These are phyloP conservation scores for Montipora foliosa DNA, from an alignment of 64 coral and sea anemone genomes.

Conservation along the genomic window DNA sequence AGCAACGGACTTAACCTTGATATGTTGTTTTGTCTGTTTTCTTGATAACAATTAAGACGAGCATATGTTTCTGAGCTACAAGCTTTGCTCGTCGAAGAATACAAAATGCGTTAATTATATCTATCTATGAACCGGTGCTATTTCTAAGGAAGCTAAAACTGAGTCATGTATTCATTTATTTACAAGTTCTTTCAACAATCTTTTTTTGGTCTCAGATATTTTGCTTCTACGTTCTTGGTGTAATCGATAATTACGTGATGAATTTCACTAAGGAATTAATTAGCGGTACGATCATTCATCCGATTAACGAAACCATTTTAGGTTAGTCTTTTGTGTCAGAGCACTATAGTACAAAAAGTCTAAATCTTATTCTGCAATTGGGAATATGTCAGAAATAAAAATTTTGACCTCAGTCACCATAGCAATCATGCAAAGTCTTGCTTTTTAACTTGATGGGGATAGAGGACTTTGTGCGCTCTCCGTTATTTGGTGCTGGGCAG, in stretches of 20 bases:
- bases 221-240: background rate
- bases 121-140: background rate
- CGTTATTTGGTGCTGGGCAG: slow-evolving; percentile 74
- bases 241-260: background rate
- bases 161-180: background rate
- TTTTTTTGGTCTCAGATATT: background rate
- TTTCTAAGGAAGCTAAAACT: background rate
- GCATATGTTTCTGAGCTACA: slow-evolving; percentile 51
- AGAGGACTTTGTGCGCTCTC: slow-evolving; percentile 54
- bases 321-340: slow-evolving; percentile 1
- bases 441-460: slow-evolving; percentile 68
- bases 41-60: slow-evolving; percentile 21
- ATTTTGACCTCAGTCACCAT: background rate
- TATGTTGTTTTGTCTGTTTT: slow-evolving; percentile 13
- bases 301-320: slow-evolving; percentile 45
- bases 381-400: slow-evolving; percentile 15
- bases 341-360: slow-evolving; percentile 39
- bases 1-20: slow-evolving; percentile 17
- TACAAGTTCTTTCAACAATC: background rate
- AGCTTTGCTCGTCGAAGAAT: background rate
- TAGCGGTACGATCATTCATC: slow-evolving; percentile 30
- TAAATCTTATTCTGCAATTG: slow-evolving; percentile 37
- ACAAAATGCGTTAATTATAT: background rate
- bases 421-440: background rate
- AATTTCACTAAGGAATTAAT: slow-evolving; percentile 41